Evolutionary conservation across 2,888 invertebrate genomes (phyloP), one percentile per base, ranked within the genome.

Genomic region (Eupelmus urozonus): DNA sequence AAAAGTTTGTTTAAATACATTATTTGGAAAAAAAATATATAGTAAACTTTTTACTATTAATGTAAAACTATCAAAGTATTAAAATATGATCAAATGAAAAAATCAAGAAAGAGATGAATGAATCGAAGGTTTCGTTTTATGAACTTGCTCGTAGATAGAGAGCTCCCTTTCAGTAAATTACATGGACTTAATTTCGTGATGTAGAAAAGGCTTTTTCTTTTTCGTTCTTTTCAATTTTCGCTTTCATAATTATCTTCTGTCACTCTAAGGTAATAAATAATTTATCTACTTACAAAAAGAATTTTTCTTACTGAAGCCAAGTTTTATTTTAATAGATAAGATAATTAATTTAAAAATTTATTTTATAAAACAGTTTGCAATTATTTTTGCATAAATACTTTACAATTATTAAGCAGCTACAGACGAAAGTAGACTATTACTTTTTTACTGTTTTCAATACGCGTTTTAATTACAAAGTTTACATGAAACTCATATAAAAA

Each of bases 141-240:
- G 40, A 67, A 34, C 51, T 27, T 29, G 20, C 34, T 23, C 45
- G n/a, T n/a, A 34, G 42, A 20, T 9, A 20, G 34, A 34, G 16
- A 34, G 49, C 34, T n/a, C 20, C 9, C 53, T 53, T 18, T 67
- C 23, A 65, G 49, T 40, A 53, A 67, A 53, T 66, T 66, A 63
- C 53, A 49, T 13, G 29, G 53, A 67, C 20, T 67, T 45, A 51
- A 49, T 67, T 63, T 16, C 29, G 23, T 40, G 53, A 53, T 55
- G n/a, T 40, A 53, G 23, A 55, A 53, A 16, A 18, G 20, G n/a
- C 18, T 67, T 67, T 29, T 40, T 51, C 53, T 7, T 63, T 63
- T 63, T 63, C 1, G 9, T 65, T 20, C 16, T 51, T 66, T 25
- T 40, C 16, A 55, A 67, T 67, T 67, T 55, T 67, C 23, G 40